phyloP scores from a whole-genome alignment of 2,888 invertebrate species.

The Galerucella nymphaeae region DNA sequence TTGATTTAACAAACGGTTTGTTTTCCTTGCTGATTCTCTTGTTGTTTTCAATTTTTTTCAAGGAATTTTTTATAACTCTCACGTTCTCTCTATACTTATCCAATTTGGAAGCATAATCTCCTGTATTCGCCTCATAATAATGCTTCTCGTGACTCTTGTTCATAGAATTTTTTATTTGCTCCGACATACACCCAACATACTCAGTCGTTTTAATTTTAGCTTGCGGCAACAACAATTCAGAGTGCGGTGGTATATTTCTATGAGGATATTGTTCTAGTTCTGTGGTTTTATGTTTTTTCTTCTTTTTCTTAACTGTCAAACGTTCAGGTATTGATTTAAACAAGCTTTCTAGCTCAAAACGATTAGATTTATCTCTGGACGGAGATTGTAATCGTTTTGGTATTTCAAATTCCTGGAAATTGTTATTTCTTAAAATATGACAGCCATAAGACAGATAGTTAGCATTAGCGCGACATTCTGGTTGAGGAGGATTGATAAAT shows the following conservation, averaged over 20 bases:
- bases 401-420: not conserved
- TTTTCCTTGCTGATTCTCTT: not conserved
- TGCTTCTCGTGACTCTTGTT: not conserved
- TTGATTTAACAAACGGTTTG: conserved; percentile 47
- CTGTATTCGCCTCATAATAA: not conserved
- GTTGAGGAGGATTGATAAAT: not conserved
- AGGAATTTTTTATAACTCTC: not conserved
- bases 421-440: not conserved
- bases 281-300: not conserved
- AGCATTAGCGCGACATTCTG: not conserved
- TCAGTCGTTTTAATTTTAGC: not conserved
- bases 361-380: not conserved
- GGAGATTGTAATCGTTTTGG: not conserved
- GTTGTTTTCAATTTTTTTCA: conserved; percentile 8
- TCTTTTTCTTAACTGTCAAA: not conserved
- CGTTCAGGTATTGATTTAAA: not conserved
- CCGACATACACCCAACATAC: not conserved
- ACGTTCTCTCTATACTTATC: not conserved
- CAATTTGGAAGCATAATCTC: not conserved
- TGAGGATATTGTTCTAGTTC: not conserved
- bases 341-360: not conserved
- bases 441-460: not conserved
- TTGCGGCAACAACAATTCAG: not conserved
- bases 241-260: not conserved
- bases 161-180: not conserved